Base-by-base conservation (phyloP, 2,888 invertebrate species). In the Caenorhabditis sp. region DNA sequence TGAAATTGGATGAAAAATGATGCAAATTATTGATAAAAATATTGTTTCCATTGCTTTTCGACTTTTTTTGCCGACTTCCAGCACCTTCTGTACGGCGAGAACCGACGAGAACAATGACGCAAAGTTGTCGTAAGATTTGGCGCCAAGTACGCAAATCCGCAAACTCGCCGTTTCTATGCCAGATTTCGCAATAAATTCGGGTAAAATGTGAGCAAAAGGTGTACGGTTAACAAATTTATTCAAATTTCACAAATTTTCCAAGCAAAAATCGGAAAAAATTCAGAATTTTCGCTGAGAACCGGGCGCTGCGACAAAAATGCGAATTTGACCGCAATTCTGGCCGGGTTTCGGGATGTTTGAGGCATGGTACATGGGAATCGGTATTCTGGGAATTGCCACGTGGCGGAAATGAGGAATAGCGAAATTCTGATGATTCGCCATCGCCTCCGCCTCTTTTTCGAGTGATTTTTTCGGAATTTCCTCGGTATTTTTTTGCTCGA, bases 271-370 rank as follows among this genome's bases (percentile, higher is more conserved):
- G n/a, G n/a, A n/a, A n/a, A n/a, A n/a, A n/a, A 11, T 40, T 40
- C 40, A 40, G 40, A 40, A 47, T 18, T 47, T 47, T 47, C 47
- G 2, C 47, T 47, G 47, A 3, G 20, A 44, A 5, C n/a, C n/a
- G n/a, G n/a, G n/a, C n/a, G n/a, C n/a, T n/a, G 61, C 68, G n/a
- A 77, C 68, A 35, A 68, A 68, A 26, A 77, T 77, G 5, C 76
- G 76, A 53, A 76, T 76, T 51, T 76, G 67, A 2, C 74, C 74
- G 22, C 37, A 13, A 18, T 28, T 64, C 28, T n/a, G 50, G 1
- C 15, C 1, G 6, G n/a, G n/a, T 47, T n/a, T n/a, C 2, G 3
- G 24, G 2, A 13, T 4, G 15, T 9, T 64, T 18, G 56, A 44
- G 22, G 53, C 24, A 22, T 56, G 15, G 20, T 37, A 22, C 24